Base-by-base conservation (phyloP, 2,113 vertebrate genomes). In the Menura novaehollandiae region DNA sequence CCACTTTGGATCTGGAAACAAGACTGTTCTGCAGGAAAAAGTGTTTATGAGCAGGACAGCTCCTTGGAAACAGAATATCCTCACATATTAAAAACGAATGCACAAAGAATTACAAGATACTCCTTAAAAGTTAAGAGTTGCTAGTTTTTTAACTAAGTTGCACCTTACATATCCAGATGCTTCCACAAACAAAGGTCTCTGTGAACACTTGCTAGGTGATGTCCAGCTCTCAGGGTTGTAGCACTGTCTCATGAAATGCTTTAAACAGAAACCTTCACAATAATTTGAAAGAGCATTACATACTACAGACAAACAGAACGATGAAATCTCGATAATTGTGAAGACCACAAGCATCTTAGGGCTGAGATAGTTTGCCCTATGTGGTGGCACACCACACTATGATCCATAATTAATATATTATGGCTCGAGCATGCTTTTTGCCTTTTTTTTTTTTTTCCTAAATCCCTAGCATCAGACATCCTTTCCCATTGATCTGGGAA, bases 171-270 rank as follows among this genome's bases (percentile, higher is more conserved):
- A 3, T 32, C 55, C 58, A 15, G 2, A 13, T 6, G 27, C 24
- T 53, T 47, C 53, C 3, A 1, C 5, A 32, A 37, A 37, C 6
- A 69, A 46, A n/a, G 1, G 18, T 28, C 59, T 41, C 53, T 0
- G 0, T 5, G 21, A 53, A 15, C 15, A 20, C 51, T 2, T 6
- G 9, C 32, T 18, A 52, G 23, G 58, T 4, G 24, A 39, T 37
- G 43, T 4, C 19, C 63, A 85, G 2, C 59, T 64, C 43, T 46
- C 11, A 17, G 22, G 68, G 20, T 2, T 56, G 28, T 7, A 55
- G 44, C 44, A 55, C 19, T 21, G 10, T 28, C 63, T 87, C 47
- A 28, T 24, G 9, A 60, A 44, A 12, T 4, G 19, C 62, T 81
- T 69, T 37, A 13, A 77, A 55, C 13, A 10, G 22, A 81, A n/a